Conservation (phyloP, 2,888 invertebrate genomes). For the Ectobius pallidus region DNA sequence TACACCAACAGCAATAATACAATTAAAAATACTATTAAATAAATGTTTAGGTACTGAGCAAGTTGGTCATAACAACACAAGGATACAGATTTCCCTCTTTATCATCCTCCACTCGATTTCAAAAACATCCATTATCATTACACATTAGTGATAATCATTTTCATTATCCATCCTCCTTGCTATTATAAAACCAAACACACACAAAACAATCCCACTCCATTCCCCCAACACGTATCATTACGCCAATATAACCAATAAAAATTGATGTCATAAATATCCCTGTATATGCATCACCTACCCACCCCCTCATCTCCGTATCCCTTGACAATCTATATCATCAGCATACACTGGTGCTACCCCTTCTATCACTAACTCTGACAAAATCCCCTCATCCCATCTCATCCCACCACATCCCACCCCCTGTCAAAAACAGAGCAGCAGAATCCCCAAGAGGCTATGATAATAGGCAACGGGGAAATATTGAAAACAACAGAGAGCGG, state of each 20-base stretch:
- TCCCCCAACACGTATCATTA: constrained; percentile 15
- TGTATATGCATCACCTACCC: neutral
- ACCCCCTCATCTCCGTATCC: neutral
- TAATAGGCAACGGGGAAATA: constrained; percentile 31
- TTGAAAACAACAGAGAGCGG: constrained; percentile 33
- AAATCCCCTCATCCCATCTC: neutral
- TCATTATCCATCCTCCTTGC: neutral
- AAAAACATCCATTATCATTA: constrained; percentile 17
- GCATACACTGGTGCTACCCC: constrained; percentile 11
- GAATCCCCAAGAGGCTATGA: constrained; percentile 22
- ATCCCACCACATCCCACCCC: neutral
- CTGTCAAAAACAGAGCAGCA: constrained; percentile 21
- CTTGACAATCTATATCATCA: constrained; percentile 17
- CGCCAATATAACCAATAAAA: constrained; percentile 27
- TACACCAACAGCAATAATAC: too few relatives aligned
- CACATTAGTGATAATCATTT: constrained; percentile 11
- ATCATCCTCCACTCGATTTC: constrained; percentile 11
- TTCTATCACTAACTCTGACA: constrained; percentile 21
- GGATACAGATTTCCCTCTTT: neutral
- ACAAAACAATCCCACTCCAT: neutral
- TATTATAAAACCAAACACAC: constrained; percentile 19
- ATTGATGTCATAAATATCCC: constrained; percentile 5
- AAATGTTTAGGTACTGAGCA: too few relatives aligned
- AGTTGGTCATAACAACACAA: too few relatives aligned
- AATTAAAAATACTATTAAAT: too few relatives aligned